These are phyloP conservation scores for Enteromius fasciolatus DNA, from an alignment of 2,797 vertebrate species.

Conservation along the genomic window DNA sequence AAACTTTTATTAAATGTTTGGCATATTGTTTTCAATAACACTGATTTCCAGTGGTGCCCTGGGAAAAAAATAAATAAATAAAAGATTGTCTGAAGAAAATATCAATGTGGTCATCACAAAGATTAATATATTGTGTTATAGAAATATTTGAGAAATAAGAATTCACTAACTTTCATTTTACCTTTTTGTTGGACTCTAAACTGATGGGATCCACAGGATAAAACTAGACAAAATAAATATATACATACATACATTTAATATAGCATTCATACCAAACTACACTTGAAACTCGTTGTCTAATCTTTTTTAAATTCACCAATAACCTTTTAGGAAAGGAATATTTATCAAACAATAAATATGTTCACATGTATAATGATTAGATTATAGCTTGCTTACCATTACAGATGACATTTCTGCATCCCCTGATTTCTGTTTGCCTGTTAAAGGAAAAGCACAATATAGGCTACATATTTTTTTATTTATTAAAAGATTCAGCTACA, in stretches of 20 bases:
- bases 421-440: background rate
- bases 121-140: background rate
- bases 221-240: background rate
- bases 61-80: background rate
- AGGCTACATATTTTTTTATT: background rate
- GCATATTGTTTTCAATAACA: background rate
- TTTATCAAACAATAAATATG: background rate
- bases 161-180: background rate
- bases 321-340: background rate
- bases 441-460: background rate
- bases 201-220: background rate
- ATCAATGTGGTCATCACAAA: background rate
- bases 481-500: background rate
- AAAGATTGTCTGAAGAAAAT: background rate
- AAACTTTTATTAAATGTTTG: background rate
- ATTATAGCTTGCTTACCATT: background rate
- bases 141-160: background rate
- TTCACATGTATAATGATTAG: background rate
- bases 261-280: background rate
- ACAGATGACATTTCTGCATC: background rate
- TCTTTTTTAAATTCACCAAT: background rate
- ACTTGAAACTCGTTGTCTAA: background rate
- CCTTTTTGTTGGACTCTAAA: conserved; percentile 3
- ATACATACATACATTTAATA: background rate
- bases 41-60: background rate